Percentiles rank a stretch among this genome's conserved stretches.
Conservation (phyloP, 2,113 vertebrate genomes). For the Ageneiosus marmoratus region DNA sequence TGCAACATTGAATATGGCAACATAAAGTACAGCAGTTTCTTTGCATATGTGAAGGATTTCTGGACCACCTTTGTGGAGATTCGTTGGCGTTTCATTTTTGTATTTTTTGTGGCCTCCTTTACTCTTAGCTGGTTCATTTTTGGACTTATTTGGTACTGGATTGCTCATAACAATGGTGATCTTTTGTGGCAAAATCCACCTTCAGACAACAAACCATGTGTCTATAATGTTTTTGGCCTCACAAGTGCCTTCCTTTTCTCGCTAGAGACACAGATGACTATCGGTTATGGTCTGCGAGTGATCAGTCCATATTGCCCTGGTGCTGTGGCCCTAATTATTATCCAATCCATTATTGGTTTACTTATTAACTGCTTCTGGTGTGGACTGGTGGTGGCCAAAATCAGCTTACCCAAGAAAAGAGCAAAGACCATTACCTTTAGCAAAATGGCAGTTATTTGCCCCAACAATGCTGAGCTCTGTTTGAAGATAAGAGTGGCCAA, state of each 20-base stretch:
- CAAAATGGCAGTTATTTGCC: conserved; percentile 33
- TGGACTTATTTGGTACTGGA: conserved; percentile 40
- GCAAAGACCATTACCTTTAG: conserved; percentile 35
- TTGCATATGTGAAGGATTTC: conserved; percentile 20
- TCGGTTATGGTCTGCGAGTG: conserved; percentile 30
- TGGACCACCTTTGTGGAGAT: conserved; percentile 25
- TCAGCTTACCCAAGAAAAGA: conserved; percentile 33
- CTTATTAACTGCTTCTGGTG: conserved; percentile 36
- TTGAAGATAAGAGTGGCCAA: conserved; percentile 35
- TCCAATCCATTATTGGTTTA: conserved; percentile 29
- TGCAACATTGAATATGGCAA: conserved; percentile 42
- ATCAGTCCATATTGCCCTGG: conserved; percentile 36
- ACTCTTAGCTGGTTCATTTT: conserved; percentile 39
- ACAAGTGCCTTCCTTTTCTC: conserved; percentile 34
- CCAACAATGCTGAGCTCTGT: conserved; percentile 10
- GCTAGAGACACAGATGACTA: conserved; percentile 32
- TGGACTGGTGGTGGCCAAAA: conserved; percentile 39
- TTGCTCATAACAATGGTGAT: conserved; percentile 28
- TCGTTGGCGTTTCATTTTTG: conserved; percentile 22
- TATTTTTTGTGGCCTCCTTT: conserved; percentile 32
- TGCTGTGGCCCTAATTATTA: conserved; percentile 21
- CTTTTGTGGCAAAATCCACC: conserved; percentile 32
- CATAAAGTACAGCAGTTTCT: conserved; percentile 20
- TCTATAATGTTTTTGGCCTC: conserved; percentile 36
- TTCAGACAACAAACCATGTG: conserved; percentile 27